These are phyloP conservation scores for Oryzias celebensis DNA, from an alignment of 2,113 vertebrate species.

Conservation along the genomic window DNA sequence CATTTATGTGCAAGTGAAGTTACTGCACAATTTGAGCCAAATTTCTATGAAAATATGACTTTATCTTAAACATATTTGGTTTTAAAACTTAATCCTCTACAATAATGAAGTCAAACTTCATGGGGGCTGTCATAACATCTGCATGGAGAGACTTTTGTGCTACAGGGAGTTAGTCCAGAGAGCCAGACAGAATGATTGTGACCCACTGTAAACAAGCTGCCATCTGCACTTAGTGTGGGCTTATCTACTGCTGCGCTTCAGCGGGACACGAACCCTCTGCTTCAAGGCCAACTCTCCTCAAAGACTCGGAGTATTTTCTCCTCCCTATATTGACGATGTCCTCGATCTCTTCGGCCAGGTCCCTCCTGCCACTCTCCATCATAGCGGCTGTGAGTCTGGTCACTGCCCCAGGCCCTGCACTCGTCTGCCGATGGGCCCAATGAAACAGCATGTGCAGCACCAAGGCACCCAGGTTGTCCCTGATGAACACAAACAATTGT, in stretches of 20 bases:
- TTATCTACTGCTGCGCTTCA: slow-evolving; percentile 50
- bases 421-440: slow-evolving; percentile 84
- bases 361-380: slow-evolving; percentile 83
- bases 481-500: slow-evolving; percentile 46
- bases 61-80: too few relatives aligned
- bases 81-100: too few relatives aligned
- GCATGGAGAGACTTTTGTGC: slow-evolving; percentile 6
- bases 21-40: background rate
- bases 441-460: slow-evolving; percentile 90
- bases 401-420: slow-evolving; percentile 77
- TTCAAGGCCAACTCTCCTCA: slow-evolving; percentile 85
- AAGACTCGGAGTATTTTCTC: slow-evolving; percentile 85
- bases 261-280: slow-evolving; percentile 34
- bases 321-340: slow-evolving; percentile 84
- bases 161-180: slow-evolving; percentile 30
- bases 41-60: too few relatives aligned
- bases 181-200: slow-evolving; percentile 29
- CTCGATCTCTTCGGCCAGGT: slow-evolving; percentile 88
- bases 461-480: slow-evolving; percentile 85
- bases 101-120: background rate
- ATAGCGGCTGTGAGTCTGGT: slow-evolving; percentile 80
- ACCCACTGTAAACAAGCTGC: slow-evolving; percentile 36
- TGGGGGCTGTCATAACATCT: slow-evolving; percentile 1
- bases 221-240: slow-evolving; percentile 50
- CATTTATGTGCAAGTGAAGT: background rate